Evolutionary conservation across 2,888 invertebrate genomes (phyloP).

Genomic region (Xestia c-nigrum): DNA sequence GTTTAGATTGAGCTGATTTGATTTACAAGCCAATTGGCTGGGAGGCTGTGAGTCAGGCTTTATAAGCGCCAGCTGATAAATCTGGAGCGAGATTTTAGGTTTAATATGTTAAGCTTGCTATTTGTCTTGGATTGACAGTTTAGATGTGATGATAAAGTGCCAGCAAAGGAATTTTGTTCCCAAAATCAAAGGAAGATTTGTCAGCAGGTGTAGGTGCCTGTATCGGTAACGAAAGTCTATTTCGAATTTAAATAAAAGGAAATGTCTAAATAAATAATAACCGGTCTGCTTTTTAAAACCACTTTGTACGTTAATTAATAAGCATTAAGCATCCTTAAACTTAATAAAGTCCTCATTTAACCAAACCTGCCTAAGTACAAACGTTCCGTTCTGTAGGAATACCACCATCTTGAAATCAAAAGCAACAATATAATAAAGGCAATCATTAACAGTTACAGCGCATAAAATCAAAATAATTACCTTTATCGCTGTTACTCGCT

Average conservation of each 20-base stretch:
- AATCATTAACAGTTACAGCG: constrained; percentile 46
- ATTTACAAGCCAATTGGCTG: constrained; percentile 61
- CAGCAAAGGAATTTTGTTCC: neutral
- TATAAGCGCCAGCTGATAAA: constrained; percentile 39
- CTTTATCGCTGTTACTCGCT: constrained; percentile 60
- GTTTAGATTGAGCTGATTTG: constrained; percentile 69
- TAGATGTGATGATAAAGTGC: neutral
- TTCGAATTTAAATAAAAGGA: neutral
- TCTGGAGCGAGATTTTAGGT: constrained; percentile 41
- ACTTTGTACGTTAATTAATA: neutral
- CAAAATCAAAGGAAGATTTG: neutral
- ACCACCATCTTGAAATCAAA: constrained; percentile 42
- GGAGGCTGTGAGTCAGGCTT: constrained; percentile 55
- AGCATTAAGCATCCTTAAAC: neutral
- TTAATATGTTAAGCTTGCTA: constrained; percentile 29
- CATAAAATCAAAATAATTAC: constrained; percentile 67
- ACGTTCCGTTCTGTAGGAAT: constrained; percentile 16
- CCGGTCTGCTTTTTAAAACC: neutral
- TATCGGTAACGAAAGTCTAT: neutral
- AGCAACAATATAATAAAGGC: constrained; percentile 56
- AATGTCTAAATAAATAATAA: neutral
- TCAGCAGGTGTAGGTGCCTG: neutral
- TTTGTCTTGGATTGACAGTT: constrained; percentile 8
- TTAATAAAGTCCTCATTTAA: neutral
- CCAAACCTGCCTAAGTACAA: neutral